phyloP scores from a whole-genome alignment of 2,888 invertebrate species.

The Mythimna albipuncta region DNA sequence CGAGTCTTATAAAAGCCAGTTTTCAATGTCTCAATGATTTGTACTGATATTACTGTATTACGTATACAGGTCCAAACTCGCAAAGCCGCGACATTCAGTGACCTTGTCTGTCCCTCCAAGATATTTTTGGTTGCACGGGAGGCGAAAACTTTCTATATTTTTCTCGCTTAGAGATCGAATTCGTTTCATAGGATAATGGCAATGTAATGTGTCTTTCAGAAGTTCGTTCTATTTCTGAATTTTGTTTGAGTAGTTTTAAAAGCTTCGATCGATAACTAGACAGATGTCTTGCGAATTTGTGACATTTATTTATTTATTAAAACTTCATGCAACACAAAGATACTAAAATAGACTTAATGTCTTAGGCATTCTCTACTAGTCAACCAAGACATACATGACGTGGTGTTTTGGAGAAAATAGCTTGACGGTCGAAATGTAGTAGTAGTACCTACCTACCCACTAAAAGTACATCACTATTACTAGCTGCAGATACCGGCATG shows the following conservation, averaged over 20 bases:
- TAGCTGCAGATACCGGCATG: no score
- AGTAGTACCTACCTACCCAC: no score
- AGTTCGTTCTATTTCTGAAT: constrained; percentile 15
- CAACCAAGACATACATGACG: no score
- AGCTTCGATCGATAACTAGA: not conserved
- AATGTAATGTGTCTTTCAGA: not conserved
- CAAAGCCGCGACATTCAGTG: not conserved
- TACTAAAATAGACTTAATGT: no score
- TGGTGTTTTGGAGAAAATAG: not conserved
- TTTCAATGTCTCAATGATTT: not conserved
- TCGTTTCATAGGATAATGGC: constrained; percentile 3
- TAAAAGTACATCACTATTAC: no score
- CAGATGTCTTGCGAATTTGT: not conserved
- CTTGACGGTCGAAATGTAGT: not conserved
- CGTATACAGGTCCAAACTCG: constrained; percentile 8
- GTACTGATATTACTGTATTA: constrained; percentile 15
- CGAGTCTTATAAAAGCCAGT: constrained; percentile 7
- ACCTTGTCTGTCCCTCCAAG: constrained; percentile 16
- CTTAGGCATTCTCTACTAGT: no score
- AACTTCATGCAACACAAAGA: no score
- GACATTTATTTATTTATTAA: no score
- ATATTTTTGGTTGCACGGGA: constrained; percentile 33
- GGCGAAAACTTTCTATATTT: constrained; percentile 16
- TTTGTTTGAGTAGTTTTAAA: not conserved
- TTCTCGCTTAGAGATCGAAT: not conserved